Evolutionary conservation across 1,140 invertebrate species (phyloP).

Genomic region (Drosophila funebris): DNA sequence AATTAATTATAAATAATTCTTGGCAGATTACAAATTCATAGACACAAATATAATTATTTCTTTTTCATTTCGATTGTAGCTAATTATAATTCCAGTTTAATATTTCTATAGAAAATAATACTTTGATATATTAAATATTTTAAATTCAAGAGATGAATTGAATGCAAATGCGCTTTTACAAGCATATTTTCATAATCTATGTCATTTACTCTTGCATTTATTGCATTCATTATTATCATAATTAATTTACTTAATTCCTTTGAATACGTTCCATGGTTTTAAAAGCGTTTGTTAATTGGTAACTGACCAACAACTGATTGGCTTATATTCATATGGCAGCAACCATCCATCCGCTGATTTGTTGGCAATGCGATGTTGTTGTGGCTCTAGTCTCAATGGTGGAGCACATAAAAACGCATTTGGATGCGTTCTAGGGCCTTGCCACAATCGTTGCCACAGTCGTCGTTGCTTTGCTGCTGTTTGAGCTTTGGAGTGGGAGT

Average conservation of each 20-base stretch:
- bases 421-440: neutral
- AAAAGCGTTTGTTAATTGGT: neutral
- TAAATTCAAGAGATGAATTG: too few species aligned
- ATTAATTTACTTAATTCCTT: constrained; percentile 21
- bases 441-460: neutral
- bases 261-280: constrained; percentile 5
- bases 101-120: too few species aligned
- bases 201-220: neutral
- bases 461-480: neutral
- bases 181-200: too few species aligned
- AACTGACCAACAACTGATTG: constrained; percentile 13
- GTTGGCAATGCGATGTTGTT: neutral
- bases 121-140: too few species aligned
- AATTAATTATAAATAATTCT: too few species aligned
- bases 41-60: too few species aligned
- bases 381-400: neutral
- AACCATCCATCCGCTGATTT: constrained; percentile 20
- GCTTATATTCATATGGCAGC: constrained; percentile 5
- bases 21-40: too few species aligned
- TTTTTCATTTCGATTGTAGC: too few species aligned
- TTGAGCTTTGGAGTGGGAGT: constrained; percentile 34
- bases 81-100: too few species aligned
- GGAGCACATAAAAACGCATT: constrained; percentile 27
- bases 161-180: too few species aligned
- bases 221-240: constrained; percentile 13